Evolutionary conservation across 2,797 vertebrate genomes (phyloP).

Genomic region (Ctenochaetus hawaiiensis): DNA sequence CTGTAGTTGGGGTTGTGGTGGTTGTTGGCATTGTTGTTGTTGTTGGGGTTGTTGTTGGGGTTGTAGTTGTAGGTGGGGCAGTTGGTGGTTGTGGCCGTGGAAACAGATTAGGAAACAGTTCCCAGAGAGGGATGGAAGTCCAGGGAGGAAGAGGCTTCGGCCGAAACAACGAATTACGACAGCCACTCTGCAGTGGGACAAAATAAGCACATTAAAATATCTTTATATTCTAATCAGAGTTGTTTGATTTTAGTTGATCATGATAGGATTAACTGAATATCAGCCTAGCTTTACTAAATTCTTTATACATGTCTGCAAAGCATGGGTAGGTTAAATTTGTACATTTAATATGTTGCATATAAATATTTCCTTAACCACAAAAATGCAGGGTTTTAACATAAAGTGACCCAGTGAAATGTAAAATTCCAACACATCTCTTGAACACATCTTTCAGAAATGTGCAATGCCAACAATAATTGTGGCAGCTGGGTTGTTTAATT

Average conservation of each 20-base stretch:
- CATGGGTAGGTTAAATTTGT: no score
- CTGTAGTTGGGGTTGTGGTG: background rate
- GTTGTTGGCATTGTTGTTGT: background rate
- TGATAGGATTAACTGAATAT: background rate
- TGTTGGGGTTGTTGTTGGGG: conserved; percentile 4
- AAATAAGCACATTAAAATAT: background rate
- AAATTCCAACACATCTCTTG: no score
- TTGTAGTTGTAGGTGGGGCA: background rate
- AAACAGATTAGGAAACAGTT: conserved; percentile 52
- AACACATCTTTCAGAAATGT: no score
- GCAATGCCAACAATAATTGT: no score
- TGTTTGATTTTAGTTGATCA: background rate
- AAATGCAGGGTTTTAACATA: no score
- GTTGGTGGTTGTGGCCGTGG: background rate
- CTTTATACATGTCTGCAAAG: no score
- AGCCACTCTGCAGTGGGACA: conserved; percentile 1
- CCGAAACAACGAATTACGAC: background rate
- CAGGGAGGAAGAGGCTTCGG: background rate
- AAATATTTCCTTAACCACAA: no score
- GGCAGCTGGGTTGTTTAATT: background rate
- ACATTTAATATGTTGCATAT: no score
- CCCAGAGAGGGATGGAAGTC: conserved; percentile 17
- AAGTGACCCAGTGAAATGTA: no score
- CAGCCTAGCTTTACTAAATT: no score
- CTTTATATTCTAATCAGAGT: background rate